Percentiles rank a stretch among this genome's conserved stretches.
These are phyloP conservation scores for Vireo griseus DNA, from an alignment of 2,797 vertebrate genomes.

Conservation along the genomic window DNA sequence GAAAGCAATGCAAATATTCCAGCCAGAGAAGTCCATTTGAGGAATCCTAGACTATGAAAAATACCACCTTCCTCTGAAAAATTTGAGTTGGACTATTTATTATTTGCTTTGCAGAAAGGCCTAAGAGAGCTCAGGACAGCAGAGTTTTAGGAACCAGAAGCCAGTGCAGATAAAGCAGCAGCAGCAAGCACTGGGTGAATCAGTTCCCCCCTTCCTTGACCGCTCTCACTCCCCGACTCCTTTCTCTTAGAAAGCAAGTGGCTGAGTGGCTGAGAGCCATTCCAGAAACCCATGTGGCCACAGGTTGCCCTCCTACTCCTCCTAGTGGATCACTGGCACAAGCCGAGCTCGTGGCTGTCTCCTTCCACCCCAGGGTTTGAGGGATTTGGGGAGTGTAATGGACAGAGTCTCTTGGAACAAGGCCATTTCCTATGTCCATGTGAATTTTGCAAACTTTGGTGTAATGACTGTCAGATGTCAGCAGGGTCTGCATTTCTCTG, in stretches of 20 bases:
- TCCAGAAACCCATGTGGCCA: not conserved
- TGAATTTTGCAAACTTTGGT: not conserved
- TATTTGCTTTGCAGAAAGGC: not conserved
- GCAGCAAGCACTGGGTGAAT: not conserved
- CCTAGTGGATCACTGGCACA: not conserved
- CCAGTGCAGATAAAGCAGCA: not conserved
- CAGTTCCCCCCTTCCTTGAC: not conserved
- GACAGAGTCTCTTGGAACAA: not conserved
- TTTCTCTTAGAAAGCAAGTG: not conserved
- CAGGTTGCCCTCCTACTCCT: conserved; percentile 17
- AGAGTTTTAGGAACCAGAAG: not conserved
- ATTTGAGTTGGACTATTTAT: not conserved
- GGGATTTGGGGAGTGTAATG: not conserved
- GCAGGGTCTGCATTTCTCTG: not conserved
- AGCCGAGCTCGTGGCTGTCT: not conserved
- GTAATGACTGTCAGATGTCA: not conserved
- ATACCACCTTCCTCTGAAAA: not conserved
- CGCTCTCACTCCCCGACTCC: rapidly evolving
- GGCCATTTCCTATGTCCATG: rapidly evolving
- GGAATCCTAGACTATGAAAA: not conserved
- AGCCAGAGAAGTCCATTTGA: not conserved
- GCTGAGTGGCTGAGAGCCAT: not conserved
- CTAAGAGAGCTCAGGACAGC: not conserved
- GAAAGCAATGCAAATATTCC: not conserved
- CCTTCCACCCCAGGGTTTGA: not conserved